Base-by-base conservation (phyloP, 2,888 invertebrate species). In the Tubulanus polymorphus region DNA sequence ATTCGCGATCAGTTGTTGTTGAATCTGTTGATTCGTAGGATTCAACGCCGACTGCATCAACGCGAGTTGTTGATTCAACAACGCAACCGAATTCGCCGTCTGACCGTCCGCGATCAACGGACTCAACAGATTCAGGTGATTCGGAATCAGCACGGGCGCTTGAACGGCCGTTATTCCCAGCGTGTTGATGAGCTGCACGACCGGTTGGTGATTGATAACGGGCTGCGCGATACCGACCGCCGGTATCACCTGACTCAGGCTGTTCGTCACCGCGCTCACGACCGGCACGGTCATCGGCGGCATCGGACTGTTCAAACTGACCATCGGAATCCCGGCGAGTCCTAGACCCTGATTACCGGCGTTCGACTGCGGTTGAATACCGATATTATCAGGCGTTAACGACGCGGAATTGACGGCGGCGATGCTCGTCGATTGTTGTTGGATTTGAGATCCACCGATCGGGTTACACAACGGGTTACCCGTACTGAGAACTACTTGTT, bases 201-300 rank as follows among this genome's bases (percentile, higher is more conserved):
- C 26, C 6, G 55, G 61, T 25, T 58, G 57, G 30, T 60, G 60
- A 32, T 53, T 48, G 18, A 59, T 37, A 1, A 55, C 41, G 20
- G 58, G 35, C 29, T 61, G 60, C 32, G 62, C 53, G 30, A 63
- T 26, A 2, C 72, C 69, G 26, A 71, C 65, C 27, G 73, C 62
- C 32, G 75, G 74, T 37, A 75, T 72, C 32, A 76, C 71, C 60
- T 74, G 74, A 23, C 72, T 67, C 56, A 76, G 62, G 30, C 69
- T 63, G 53, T 70, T 70, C 32, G 74, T 72, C 5, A 74, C 73
- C 50, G 69, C 65, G 41, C 70, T 73, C 25, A 73, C 70, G 46
- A 70, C 64, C 3, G 68, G 69, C 23, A 73, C 63, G 27, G 75
- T 70, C 28, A 73, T 57, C 3, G 72, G 71, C 49, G 73, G 74